These are phyloP conservation scores for Apamea crenata DNA, from an alignment of 2,888 invertebrate genomes.

Conservation along the genomic window DNA sequence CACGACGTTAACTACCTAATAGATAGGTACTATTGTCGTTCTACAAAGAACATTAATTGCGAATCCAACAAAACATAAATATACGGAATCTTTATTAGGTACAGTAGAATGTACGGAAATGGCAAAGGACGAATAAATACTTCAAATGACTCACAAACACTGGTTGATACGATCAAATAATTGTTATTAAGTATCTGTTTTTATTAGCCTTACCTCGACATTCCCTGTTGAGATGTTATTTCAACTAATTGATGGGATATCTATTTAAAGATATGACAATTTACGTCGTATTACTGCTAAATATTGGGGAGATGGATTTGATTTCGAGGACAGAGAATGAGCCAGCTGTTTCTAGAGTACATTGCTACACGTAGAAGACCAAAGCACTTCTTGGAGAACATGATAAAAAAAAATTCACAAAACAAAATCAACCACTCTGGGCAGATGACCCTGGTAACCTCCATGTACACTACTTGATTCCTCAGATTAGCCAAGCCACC, in stretches of 20 bases:
- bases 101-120: conserved; percentile 69
- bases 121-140: conserved; percentile 69
- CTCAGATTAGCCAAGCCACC: background rate
- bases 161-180: conserved; percentile 73
- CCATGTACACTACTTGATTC: background rate
- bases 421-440: background rate
- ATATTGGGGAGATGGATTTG: background rate
- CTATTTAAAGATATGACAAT: conserved; percentile 2
- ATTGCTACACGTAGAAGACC: background rate
- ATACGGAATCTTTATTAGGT: conserved; percentile 60
- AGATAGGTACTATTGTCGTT: conserved; percentile 35
- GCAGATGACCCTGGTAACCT: background rate
- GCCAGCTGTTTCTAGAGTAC: background rate
- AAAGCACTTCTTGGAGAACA: background rate
- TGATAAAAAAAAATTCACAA: background rate
- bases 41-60: conserved; percentile 48
- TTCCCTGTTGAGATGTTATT: conserved; percentile 42
- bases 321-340: background rate
- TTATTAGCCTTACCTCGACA: conserved; percentile 60
- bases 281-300: background rate
- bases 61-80: conserved; percentile 56
- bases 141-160: conserved; percentile 67
- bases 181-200: conserved; percentile 64
- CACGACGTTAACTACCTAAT: conserved; percentile 21
- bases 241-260: conserved; percentile 19